A percentile compares a stretch with the other conserved stretches of the same genome.
These are phyloP conservation scores for Gymnogyps californianus DNA, from an alignment of 2,113 vertebrate species.

Conservation along the genomic window DNA sequence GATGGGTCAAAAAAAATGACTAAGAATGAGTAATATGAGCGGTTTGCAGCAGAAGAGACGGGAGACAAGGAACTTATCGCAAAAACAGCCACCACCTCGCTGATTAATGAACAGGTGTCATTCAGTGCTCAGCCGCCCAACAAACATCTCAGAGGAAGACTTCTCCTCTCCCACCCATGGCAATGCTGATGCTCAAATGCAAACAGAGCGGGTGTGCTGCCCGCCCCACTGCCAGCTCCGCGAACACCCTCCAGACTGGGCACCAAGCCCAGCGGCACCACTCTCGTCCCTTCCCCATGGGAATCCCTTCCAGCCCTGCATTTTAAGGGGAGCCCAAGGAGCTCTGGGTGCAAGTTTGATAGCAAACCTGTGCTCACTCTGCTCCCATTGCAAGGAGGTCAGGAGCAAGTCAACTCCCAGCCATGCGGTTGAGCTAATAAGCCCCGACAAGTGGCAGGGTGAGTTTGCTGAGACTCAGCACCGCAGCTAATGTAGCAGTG, in stretches of 20 bases:
- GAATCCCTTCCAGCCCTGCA: neutral
- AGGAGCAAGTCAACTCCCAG: neutral
- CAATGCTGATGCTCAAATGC: neutral
- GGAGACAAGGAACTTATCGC: neutral
- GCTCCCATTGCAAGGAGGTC: neutral
- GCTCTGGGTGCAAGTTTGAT: neutral
- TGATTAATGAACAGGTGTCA: neutral
- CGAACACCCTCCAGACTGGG: neutral
- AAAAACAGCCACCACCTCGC: neutral
- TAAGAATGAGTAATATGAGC: neutral
- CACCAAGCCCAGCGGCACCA: accelerated
- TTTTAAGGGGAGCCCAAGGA: neutral
- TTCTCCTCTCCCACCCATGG: neutral
- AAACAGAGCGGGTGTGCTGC: neutral
- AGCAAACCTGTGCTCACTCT: neutral
- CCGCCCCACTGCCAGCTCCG: neutral
- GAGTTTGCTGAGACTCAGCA: neutral
- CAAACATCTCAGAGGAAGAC: neutral
- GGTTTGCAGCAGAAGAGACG: neutral
- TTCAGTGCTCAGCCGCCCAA: neutral
- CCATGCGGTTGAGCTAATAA: neutral
- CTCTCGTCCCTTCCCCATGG: neutral
- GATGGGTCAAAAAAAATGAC: neutral
- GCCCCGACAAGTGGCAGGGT: accelerated
- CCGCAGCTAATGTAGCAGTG: accelerated